Evolutionary conservation across 1,140 invertebrate species (phyloP), one percentile per base, ranked within the genome.

Genomic region (Sycobia sp.): DNA sequence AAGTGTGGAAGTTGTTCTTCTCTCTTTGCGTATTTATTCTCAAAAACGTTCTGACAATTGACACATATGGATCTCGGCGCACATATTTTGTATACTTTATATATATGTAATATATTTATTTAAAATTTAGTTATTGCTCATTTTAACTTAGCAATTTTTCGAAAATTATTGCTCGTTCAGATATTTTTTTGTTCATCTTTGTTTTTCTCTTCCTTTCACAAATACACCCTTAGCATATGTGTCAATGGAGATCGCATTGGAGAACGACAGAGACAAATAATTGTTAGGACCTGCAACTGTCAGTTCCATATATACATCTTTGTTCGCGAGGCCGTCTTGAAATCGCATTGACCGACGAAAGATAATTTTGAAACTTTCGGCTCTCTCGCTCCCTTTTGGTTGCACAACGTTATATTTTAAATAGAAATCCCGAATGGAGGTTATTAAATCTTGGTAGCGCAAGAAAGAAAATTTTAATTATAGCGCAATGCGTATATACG

Each of bases 1-100:
- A 71, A 76, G 77, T 79, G 78, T 81, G 79, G 78, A 81, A 81
- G 79, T 79, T 67, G n/a, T n/a, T n/a, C n/a, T n/a, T n/a, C n/a
- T n/a, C n/a, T n/a, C n/a, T n/a, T n/a, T n/a, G n/a, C n/a, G n/a
- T n/a, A n/a, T 62, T 64, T 25, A 29, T 55, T 69, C 61, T 51
- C 36, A 66, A 64, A 56, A 34, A 50, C 50, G 62, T 55, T 68
- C 54, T 54, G 50, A 59, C 59, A 64, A 66, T 67, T 64, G 68
- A 67, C 60, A 67, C 62, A n/a, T n/a, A n/a, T n/a, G n/a, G n/a
- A n/a, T n/a, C n/a, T n/a, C n/a, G n/a, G n/a, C n/a, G n/a, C n/a
- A n/a, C n/a, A n/a, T n/a, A n/a, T n/a, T n/a, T n/a, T n/a, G n/a
- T n/a, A n/a, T n/a, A n/a, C 69, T 32, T 61, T 43, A 58, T 65